phyloP scores from a whole-genome alignment of 2,797 vertebrate species.

The Sebastolobus altivelis region DNA sequence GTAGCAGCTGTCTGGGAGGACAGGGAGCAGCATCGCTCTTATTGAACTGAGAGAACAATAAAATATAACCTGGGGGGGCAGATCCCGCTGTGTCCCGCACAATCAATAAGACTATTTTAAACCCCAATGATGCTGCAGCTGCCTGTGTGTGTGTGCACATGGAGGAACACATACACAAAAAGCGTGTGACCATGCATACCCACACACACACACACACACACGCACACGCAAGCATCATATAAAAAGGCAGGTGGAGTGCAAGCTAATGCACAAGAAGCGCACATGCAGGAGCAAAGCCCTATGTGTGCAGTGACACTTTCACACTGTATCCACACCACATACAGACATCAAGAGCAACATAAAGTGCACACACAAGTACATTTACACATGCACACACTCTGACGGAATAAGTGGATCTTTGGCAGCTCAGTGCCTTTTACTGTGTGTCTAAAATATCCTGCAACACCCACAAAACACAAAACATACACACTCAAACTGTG shows the following conservation, averaged over 20 bases:
- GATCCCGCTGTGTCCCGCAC: slow-evolving; percentile 61
- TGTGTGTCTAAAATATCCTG: slow-evolving; percentile 1
- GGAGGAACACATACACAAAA: slow-evolving; percentile 3
- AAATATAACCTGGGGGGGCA: slow-evolving; percentile 78
- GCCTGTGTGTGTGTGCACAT: slow-evolving; percentile 8
- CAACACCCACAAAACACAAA: slow-evolving; percentile 9
- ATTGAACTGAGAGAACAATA: slow-evolving; percentile 82
- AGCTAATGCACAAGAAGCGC: background rate
- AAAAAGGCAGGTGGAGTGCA: slow-evolving; percentile 16
- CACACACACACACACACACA: background rate
- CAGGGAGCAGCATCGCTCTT: slow-evolving; percentile 73
- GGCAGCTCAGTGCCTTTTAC: slow-evolving; percentile 2
- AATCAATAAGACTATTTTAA: slow-evolving; percentile 84
- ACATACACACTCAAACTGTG: background rate
- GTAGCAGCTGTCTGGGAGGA: slow-evolving; percentile 74
- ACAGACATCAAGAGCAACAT: background rate
- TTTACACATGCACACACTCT: background rate
- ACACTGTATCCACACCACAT: background rate
- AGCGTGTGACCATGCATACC: background rate
- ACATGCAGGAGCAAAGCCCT: background rate
- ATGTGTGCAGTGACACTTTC: background rate
- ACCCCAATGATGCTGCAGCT: slow-evolving; percentile 59
- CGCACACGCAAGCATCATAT: background rate
- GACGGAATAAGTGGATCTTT: background rate
- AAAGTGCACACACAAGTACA: background rate